Percentiles rank a stretch among this genome's conserved stretches.
Conservation (phyloP, 2,888 invertebrate species). For the Nemotelus pantherinus region DNA sequence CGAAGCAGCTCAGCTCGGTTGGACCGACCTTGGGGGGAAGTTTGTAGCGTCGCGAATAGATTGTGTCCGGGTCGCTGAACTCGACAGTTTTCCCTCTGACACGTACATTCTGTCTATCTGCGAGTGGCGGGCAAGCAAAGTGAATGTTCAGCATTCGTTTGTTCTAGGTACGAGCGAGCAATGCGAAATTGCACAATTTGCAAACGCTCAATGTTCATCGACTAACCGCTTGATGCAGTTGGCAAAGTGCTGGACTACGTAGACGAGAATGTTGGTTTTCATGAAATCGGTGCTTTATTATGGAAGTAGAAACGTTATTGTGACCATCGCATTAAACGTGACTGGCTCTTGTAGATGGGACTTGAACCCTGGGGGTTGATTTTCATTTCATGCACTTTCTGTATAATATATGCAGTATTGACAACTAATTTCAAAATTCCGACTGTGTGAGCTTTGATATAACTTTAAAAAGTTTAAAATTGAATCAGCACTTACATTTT, state of each 20-base stretch:
- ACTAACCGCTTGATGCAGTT: background rate
- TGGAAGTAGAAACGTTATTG: background rate
- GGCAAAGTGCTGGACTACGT: background rate
- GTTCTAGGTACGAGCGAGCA: constrained; percentile 31
- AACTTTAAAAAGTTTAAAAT: too few species aligned
- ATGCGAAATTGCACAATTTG: constrained; percentile 23
- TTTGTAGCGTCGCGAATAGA: constrained; percentile 13
- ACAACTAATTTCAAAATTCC: too few species aligned
- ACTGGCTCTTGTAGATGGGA: background rate
- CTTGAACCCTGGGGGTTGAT: too few species aligned
- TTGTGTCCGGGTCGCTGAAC: constrained; percentile 47
- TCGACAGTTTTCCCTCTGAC: constrained; percentile 25
- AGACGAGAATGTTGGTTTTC: background rate
- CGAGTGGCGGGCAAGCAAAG: background rate
- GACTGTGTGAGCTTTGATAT: too few species aligned
- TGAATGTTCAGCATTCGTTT: constrained; percentile 20
- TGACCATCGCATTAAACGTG: background rate
- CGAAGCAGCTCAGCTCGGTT: background rate
- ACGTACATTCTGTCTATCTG: constrained; percentile 36
- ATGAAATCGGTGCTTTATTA: background rate
- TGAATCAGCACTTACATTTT: too few species aligned
- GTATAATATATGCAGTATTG: too few species aligned
- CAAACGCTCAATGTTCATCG: constrained; percentile 13
- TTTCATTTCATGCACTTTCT: too few species aligned
- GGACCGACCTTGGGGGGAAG: background rate